A percentile compares a stretch with the other conserved stretches of the same genome.
Conservation (phyloP, 2,113 vertebrate species). For the Rhipidura dahli region DNA sequence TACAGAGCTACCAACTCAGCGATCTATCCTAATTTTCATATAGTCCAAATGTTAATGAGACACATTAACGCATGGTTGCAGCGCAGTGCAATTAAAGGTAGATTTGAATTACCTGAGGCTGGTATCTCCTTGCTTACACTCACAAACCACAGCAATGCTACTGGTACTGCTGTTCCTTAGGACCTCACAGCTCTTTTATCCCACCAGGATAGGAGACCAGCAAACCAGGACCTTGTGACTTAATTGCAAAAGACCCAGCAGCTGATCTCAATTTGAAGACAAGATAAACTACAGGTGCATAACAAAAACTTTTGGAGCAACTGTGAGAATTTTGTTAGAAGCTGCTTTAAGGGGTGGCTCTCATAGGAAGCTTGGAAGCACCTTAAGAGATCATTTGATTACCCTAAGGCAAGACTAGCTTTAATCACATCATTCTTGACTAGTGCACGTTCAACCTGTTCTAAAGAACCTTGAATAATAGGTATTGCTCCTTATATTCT, state of each 20-base stretch:
- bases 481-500: background rate
- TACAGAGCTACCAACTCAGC: background rate
- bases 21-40: background rate
- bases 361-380: background rate
- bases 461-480: background rate
- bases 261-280: background rate
- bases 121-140: background rate
- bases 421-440: background rate
- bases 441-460: background rate
- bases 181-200: background rate
- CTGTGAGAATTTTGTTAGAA: background rate
- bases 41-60: background rate
- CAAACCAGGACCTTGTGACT: background rate
- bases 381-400: background rate
- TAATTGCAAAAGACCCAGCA: background rate
- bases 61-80: background rate
- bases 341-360: background rate
- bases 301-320: background rate
- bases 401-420: background rate
- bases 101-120: background rate
- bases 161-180: background rate
- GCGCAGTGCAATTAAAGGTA: background rate
- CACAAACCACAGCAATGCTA: background rate
- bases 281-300: background rate
- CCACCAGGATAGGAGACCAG: too few species aligned